Evolutionary conservation across 2,797 vertebrate genomes (phyloP).

Genomic region (Pangasius larnaudii): DNA sequence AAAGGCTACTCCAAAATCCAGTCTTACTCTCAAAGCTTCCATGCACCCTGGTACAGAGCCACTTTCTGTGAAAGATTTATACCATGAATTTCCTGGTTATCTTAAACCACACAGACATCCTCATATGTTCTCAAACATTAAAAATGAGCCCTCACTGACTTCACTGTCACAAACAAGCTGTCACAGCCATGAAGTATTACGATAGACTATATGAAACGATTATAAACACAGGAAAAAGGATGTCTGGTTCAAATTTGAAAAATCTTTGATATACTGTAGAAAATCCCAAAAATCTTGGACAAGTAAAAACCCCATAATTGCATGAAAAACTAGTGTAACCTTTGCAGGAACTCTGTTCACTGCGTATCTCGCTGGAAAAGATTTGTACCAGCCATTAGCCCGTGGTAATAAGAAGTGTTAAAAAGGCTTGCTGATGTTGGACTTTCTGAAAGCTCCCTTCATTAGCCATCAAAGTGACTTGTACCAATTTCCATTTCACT

Average conservation of each 20-base stretch:
- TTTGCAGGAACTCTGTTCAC: slow-evolving; percentile 25
- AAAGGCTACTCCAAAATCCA: too few species aligned
- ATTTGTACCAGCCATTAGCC: slow-evolving; percentile 51
- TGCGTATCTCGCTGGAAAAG: neutral
- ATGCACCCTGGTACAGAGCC: neutral
- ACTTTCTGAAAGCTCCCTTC: slow-evolving; percentile 40
- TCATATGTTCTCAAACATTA: slow-evolving; percentile 9
- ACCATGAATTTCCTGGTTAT: neutral
- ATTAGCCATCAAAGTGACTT: slow-evolving; percentile 52
- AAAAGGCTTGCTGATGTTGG: slow-evolving; percentile 32
- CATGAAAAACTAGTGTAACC: slow-evolving; percentile 7
- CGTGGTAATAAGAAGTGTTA: slow-evolving; percentile 39
- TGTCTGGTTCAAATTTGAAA: neutral
- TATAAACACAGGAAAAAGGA: neutral
- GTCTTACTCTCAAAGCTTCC: neutral
- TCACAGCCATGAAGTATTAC: slow-evolving; percentile 3
- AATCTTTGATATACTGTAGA: neutral
- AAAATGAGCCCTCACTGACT: neutral
- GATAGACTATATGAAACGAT: neutral
- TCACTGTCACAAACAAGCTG: neutral
- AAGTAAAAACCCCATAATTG: slow-evolving; percentile 12
- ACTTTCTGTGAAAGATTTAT: neutral
- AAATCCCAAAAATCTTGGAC: neutral
- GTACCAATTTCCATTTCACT: slow-evolving; percentile 55
- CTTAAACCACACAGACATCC: neutral